A percentile compares a stretch with the other conserved stretches of the same genome.
Evolutionary conservation across 1,140 invertebrate genomes (phyloP).

Genomic region (Caenorhabditis inopinata): DNA sequence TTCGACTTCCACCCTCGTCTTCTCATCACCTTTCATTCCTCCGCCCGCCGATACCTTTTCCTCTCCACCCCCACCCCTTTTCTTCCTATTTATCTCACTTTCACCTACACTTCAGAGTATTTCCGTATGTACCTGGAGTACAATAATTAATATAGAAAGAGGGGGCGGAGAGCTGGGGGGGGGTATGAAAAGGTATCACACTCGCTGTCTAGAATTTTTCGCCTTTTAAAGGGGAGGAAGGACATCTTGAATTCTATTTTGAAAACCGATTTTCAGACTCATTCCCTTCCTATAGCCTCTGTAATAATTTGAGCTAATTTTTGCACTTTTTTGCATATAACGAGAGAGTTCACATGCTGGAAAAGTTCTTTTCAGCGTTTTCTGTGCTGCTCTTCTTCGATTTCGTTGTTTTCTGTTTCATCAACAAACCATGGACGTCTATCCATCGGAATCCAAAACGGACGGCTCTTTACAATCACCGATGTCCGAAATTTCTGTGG

Average conservation of each 20-base stretch:
- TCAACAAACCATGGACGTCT: neutral
- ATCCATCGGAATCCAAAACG: neutral
- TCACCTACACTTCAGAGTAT: no score
- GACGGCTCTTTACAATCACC: neutral
- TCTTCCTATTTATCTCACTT: no score
- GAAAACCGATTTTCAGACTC: no score
- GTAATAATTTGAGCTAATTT: no score
- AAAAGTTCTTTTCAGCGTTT: no score
- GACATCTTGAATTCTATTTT: no score
- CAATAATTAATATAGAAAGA: neutral
- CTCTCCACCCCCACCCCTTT: neutral
- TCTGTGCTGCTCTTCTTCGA: neutral
- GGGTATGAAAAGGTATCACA: neutral
- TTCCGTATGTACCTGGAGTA: constrained; percentile 2
- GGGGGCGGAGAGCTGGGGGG: neutral
- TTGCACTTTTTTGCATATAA: no score
- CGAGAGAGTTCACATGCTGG: no score
- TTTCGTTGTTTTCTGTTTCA: neutral
- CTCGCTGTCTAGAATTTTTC: neutral
- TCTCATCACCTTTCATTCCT: no score
- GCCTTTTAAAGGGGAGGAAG: neutral
- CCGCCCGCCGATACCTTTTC: no score
- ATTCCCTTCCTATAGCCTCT: no score
- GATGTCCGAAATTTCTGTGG: neutral
- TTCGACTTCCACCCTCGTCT: no score